Percentiles rank a stretch among this genome's conserved stretches.
phyloP scores from a whole-genome alignment of 35 echinoderm and acorn worm species.

The Ptychodera flava region DNA sequence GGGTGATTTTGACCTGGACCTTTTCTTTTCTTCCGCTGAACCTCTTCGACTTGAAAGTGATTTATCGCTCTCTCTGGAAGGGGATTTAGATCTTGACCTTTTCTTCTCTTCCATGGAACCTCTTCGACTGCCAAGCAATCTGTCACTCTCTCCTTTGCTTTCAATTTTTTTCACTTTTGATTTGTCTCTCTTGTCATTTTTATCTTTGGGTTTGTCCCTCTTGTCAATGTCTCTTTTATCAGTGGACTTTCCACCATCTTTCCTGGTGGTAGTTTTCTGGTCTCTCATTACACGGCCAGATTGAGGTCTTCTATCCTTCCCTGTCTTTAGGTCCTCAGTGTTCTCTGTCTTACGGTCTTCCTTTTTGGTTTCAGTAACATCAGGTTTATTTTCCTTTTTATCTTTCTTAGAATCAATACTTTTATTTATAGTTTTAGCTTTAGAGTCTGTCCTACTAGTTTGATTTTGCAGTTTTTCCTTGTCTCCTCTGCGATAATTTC shows the following conservation, averaged over 20 bases:
- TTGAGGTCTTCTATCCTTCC: background rate
- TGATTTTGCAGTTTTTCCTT: conserved; percentile 3
- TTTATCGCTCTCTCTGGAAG: conserved; percentile 9
- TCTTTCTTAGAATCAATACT: background rate
- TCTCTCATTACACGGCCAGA: too few relatives aligned
- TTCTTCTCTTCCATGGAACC: background rate
- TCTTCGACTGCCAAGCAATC: background rate
- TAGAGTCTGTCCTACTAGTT: background rate
- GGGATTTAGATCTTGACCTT: conserved; percentile 3
- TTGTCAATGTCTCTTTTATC: background rate
- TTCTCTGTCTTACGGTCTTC: background rate
- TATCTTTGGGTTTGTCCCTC: conserved; percentile 22
- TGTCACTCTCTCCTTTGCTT: background rate
- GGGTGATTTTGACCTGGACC: background rate
- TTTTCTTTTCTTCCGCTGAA: background rate
- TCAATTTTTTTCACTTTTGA: background rate
- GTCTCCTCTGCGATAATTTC: background rate
- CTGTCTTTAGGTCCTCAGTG: background rate
- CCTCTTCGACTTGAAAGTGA: background rate
- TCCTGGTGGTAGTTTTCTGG: background rate
- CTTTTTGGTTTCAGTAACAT: background rate
- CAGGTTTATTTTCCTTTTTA: background rate
- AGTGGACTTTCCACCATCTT: conserved; percentile 2
- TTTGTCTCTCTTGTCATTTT: background rate
- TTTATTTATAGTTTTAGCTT: background rate